Evolutionary conservation across 2,113 vertebrate genomes (phyloP), one percentile per base, ranked within the genome.

Genomic region (Pitta sordida): DNA sequence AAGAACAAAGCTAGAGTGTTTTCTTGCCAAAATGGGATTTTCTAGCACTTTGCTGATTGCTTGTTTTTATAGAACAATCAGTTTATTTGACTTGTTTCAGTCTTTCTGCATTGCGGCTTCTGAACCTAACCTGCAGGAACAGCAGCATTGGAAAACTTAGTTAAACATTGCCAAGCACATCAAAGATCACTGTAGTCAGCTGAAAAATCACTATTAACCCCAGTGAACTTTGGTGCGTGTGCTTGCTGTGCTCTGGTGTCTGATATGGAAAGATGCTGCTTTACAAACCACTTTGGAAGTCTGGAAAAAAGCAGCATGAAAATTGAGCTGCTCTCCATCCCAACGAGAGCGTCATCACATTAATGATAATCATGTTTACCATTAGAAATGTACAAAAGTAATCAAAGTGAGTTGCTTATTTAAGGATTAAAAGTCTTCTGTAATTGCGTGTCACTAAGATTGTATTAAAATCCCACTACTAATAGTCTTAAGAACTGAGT

Each of bases 1-100:
- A 85, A 80, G 64, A 68, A 76, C 67, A 93, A 91, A 95, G 73
- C 79, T 94, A 77, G 37, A 95, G 46, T 73, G 71, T 70, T 91
- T 93, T 36, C 75, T 71, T 80, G 83, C 68, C 79, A 88, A 91
- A 93, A 77, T 26, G 39, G 75, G 68, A 80, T 91, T 94, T 89
- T 90, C 62, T 88, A 83, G 63, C 59, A n/a, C 82, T 83, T 71
- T 69, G 55, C 75, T 48, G 74, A 71, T 59, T 58, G 41, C 74
- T 76, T 83, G 36, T 55, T 94, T 94, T 86, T 74, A 77, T 3
- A 81, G 55, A 87, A 78, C n/a, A 63, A 77, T 83, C 0, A 0
- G 63, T 52, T 76, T 70, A 86, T 89, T 93, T 74, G 82, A 91
- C 91, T 70, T 32, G 48, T 59, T 87, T 30, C 71, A 83, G 21